Percentiles rank a stretch among this genome's conserved stretches.
Conservation (phyloP, 1,140 invertebrate genomes). For the Hycleus phaleratus region DNA sequence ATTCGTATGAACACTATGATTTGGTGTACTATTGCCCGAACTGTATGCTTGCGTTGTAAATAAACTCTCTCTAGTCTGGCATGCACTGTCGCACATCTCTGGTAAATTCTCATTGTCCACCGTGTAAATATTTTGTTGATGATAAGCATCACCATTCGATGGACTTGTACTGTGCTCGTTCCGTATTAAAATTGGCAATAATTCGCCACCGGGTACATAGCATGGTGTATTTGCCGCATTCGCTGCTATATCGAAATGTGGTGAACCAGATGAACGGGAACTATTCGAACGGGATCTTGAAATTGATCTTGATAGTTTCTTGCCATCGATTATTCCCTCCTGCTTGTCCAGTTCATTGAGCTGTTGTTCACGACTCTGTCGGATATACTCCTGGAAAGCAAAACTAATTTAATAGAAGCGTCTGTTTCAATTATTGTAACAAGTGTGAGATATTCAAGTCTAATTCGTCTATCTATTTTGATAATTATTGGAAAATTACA, state of each 20-base stretch:
- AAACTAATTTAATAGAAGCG: neutral
- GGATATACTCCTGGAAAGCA: conserved; percentile 63
- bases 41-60: conserved; percentile 47
- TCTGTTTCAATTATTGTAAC: no score
- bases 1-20: conserved; percentile 32
- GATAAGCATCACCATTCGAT: conserved; percentile 34
- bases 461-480: no score
- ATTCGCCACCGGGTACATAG: conserved; percentile 46
- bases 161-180: conserved; percentile 30
- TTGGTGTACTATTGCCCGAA: conserved; percentile 36
- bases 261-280: conserved; percentile 32
- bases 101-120: conserved; percentile 44
- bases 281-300: conserved; percentile 26
- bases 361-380: conserved; percentile 67
- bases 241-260: conserved; percentile 31
- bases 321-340: conserved; percentile 22
- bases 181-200: conserved; percentile 41
- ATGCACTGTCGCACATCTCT: conserved; percentile 69
- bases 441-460: no score
- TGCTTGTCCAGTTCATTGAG: conserved; percentile 58
- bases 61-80: conserved; percentile 70
- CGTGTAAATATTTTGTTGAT: conserved; percentile 30
- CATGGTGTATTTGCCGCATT: conserved; percentile 36
- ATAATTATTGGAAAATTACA: no score
- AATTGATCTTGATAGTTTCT: conserved; percentile 19